Percentiles rank a stretch among this genome's conserved stretches.
These are phyloP conservation scores for Otocyon megalotis DNA, from an alignment of 2,113 vertebrate genomes.

Conservation along the genomic window DNA sequence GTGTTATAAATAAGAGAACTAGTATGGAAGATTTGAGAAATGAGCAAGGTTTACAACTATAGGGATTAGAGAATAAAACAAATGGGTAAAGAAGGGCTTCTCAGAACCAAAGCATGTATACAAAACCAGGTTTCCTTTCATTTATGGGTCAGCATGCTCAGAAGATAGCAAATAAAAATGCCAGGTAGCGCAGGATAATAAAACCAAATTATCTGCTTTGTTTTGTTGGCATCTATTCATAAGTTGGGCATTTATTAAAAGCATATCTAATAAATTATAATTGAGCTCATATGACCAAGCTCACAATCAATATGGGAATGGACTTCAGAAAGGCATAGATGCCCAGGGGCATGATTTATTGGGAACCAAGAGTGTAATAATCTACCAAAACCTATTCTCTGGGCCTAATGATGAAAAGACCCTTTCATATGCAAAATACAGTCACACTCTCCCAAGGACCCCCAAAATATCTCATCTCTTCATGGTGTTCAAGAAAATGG, in stretches of 20 bases:
- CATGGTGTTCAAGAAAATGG: background rate
- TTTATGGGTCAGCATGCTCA: background rate
- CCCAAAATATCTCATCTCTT: background rate
- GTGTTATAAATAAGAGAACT: background rate
- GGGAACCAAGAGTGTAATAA: background rate
- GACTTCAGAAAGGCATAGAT: background rate
- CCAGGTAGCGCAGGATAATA: background rate
- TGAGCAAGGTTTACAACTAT: background rate
- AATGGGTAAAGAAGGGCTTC: background rate
- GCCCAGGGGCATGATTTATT: background rate
- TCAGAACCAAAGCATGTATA: background rate
- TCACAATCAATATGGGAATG: background rate
- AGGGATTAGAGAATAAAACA: background rate
- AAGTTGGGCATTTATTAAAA: background rate
- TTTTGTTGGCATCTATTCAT: background rate
- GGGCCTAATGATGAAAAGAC: background rate
- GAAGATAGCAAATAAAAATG: background rate
- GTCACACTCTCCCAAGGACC: background rate
- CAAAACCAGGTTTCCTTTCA: background rate
- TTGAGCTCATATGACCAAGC: background rate
- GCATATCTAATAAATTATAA: background rate
- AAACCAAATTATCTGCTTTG: background rate
- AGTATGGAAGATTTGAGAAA: background rate
- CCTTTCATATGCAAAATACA: background rate
- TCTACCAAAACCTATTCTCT: background rate